Conservation (phyloP, 2,888 invertebrate species). For the Meandrusa payeni region DNA sequence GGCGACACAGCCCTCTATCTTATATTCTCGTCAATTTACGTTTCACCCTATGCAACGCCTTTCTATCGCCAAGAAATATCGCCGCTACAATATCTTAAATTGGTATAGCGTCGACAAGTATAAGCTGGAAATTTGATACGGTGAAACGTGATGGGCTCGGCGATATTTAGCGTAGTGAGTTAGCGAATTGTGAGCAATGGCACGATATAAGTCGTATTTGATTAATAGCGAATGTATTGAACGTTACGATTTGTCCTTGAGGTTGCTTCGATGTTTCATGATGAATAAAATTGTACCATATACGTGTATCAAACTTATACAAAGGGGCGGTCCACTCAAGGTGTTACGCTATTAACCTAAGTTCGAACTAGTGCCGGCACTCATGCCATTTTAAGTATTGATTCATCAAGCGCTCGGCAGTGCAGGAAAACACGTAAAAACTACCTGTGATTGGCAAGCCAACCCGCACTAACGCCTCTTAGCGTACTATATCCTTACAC, state of each 20-base stretch:
- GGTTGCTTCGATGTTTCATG: neutral
- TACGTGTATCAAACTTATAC: too few species aligned
- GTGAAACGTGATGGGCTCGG: constrained; percentile 65
- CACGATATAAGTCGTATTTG: constrained; percentile 56
- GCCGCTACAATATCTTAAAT: constrained; percentile 47
- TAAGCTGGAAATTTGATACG: constrained; percentile 57
- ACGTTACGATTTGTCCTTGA: constrained; percentile 27
- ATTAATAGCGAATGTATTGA: constrained; percentile 53
- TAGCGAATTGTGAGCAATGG: constrained; percentile 54
- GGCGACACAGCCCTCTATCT: constrained; percentile 47
- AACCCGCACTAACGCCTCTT: too few species aligned
- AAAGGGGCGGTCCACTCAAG: too few species aligned
- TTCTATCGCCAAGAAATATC: constrained; percentile 59
- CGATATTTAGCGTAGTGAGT: constrained; percentile 35
- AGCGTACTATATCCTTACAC: too few species aligned
- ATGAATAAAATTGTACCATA: too few species aligned
- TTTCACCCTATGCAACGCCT: constrained; percentile 46
- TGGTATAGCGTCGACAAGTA: constrained; percentile 53
- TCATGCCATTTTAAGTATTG: too few species aligned
- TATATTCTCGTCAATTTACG: constrained; percentile 35
- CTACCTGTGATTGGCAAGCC: too few species aligned
- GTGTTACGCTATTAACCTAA: too few species aligned
- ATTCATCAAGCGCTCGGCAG: too few species aligned
- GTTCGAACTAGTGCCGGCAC: too few species aligned
- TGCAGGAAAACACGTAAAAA: too few species aligned